Percentiles rank a stretch among this genome's conserved stretches.
These are phyloP conservation scores for Gandaritis pyraliata DNA, from an alignment of 2,888 invertebrate genomes.

Conservation along the genomic window DNA sequence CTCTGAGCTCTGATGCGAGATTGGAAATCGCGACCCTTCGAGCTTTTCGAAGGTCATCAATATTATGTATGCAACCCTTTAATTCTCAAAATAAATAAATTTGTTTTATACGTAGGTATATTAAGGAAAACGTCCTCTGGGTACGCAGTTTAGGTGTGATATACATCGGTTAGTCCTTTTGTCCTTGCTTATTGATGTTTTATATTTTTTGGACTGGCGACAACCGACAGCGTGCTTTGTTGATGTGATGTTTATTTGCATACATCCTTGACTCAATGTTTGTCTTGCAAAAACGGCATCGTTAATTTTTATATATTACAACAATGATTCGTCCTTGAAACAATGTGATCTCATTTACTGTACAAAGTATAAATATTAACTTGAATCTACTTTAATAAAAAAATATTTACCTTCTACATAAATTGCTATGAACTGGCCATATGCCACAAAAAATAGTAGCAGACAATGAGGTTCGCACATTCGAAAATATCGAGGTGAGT, in stretches of 20 bases:
- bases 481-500: slow-evolving; percentile 76
- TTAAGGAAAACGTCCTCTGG: slow-evolving; percentile 23
- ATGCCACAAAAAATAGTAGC: slow-evolving; percentile 74
- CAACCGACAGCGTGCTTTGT: slow-evolving; percentile 60
- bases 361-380: not conserved
- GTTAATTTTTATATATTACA: slow-evolving; percentile 41
- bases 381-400: slow-evolving; percentile 10
- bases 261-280: slow-evolving; percentile 68
- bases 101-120: slow-evolving; percentile 21
- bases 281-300: slow-evolving; percentile 64
- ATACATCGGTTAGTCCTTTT: slow-evolving; percentile 50
- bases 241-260: slow-evolving; percentile 71
- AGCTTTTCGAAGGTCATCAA: slow-evolving; percentile 32
- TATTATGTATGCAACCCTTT: slow-evolving; percentile 32
- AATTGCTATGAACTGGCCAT: slow-evolving; percentile 69
- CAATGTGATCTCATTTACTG: not conserved
- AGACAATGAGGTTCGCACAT: slow-evolving; percentile 81
- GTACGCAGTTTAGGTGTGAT: slow-evolving; percentile 33
- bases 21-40: slow-evolving; percentile 34
- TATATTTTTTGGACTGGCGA: slow-evolving; percentile 58
- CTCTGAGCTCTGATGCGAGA: slow-evolving; percentile 31
- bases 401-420: slow-evolving; percentile 56
- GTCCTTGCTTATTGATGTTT: slow-evolving; percentile 56
- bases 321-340: not conserved
- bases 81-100: slow-evolving; percentile 29